phyloP scores from a whole-genome alignment of 1,140 invertebrate genomes.

The Caenorhabditis latens region DNA sequence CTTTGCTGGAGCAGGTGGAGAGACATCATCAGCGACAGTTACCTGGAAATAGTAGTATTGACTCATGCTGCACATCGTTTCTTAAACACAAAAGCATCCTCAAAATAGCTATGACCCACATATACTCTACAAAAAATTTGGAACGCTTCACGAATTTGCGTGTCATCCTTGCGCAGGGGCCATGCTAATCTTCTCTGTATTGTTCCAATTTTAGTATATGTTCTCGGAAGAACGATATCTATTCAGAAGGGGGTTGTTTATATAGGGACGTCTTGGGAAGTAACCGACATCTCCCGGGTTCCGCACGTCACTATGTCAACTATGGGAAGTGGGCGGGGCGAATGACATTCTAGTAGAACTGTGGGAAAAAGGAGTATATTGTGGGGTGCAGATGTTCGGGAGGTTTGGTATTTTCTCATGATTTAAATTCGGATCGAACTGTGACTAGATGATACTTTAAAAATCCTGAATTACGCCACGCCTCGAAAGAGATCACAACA shows the following conservation, averaged over 20 bases:
- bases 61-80: background rate
- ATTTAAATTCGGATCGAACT: too few species aligned
- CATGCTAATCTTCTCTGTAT: slow-evolving; percentile 94
- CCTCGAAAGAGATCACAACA: background rate
- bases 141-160: slow-evolving; percentile 90
- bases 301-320: too few species aligned
- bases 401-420: too few species aligned
- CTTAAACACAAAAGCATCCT: background rate
- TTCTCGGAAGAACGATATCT: slow-evolving; percentile 52
- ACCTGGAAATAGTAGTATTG: background rate
- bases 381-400: too few species aligned
- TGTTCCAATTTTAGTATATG: slow-evolving; percentile 83
- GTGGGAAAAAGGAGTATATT: too few species aligned
- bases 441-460: too few species aligned
- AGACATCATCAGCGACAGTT: slow-evolving; percentile 55
- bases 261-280: background rate
- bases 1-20: slow-evolving; percentile 52
- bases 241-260: background rate
- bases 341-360: too few species aligned
- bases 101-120: background rate
- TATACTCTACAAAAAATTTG: slow-evolving; percentile 78
- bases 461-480: too few species aligned
- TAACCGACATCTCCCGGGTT: too few species aligned
- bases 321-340: too few species aligned
- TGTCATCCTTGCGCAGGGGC: slow-evolving; percentile 92